phyloP scores from a whole-genome alignment of 1,140 invertebrate species.

The Spodoptera frugiperda region DNA sequence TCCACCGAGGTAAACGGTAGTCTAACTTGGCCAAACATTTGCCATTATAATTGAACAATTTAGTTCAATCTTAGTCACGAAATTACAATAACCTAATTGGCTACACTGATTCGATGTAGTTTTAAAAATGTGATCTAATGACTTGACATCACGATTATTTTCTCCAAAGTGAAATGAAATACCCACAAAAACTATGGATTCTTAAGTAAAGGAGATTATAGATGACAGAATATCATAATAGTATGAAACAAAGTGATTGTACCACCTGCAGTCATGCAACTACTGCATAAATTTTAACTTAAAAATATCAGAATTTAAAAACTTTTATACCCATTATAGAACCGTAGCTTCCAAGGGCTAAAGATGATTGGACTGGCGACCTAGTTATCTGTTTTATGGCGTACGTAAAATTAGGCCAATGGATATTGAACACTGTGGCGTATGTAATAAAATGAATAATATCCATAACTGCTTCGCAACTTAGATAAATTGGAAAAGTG shows the following conservation, averaged over 20 bases:
- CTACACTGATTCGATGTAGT: neutral
- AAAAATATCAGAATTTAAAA: neutral
- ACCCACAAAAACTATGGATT: neutral
- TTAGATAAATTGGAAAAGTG: slow-evolving; percentile 10
- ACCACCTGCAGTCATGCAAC: no score
- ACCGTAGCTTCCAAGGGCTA: neutral
- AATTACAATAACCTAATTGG: neutral
- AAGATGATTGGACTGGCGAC: slow-evolving; percentile 37
- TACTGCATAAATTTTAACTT: no score
- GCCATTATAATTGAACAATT: slow-evolving; percentile 19
- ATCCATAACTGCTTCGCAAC: slow-evolving; percentile 2
- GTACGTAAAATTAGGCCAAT: slow-evolving; percentile 21
- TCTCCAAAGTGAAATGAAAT: no score
- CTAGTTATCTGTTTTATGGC: slow-evolving; percentile 35
- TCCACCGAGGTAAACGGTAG: neutral
- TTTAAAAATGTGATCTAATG: no score
- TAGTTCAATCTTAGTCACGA: slow-evolving; percentile 14
- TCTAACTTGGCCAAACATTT: slow-evolving; percentile 24
- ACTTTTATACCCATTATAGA: neutral
- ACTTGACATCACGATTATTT: no score
- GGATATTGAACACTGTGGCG: slow-evolving; percentile 36
- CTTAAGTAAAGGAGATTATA: no score
- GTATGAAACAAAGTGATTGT: no score
- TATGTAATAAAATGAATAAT: slow-evolving; percentile 17
- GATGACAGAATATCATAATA: no score